Conservation (phyloP, 2,797 vertebrate genomes). For the Brachyrhaphis roseni region DNA sequence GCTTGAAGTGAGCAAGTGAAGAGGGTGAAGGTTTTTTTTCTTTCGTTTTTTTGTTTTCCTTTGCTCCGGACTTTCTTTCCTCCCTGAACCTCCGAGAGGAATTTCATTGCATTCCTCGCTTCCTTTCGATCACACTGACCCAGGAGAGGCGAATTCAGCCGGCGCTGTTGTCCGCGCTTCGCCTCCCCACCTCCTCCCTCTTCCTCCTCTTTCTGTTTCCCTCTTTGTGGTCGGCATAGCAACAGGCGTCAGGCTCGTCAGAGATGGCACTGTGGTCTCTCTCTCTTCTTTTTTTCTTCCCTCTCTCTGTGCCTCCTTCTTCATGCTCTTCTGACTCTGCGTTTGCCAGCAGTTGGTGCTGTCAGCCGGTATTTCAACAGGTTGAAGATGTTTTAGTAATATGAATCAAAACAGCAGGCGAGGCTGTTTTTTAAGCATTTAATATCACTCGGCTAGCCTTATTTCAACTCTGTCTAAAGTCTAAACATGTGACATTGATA, state of each 20-base stretch:
- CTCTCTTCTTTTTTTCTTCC: constrained; percentile 29
- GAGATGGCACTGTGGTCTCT: constrained; percentile 75
- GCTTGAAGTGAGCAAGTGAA: constrained; percentile 60
- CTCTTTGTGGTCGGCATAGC: constrained; percentile 83
- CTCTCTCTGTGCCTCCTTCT: constrained; percentile 30
- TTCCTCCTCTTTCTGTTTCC: constrained; percentile 61
- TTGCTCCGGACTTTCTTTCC: constrained; percentile 28
- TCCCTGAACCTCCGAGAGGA: constrained; percentile 58
- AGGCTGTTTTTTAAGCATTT: constrained; percentile 1
- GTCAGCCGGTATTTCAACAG: constrained; percentile 40
- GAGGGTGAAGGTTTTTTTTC: constrained; percentile 50
- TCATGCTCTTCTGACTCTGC: constrained; percentile 44
- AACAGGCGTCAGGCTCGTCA: constrained; percentile 82
- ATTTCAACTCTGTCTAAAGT: constrained; percentile 18
- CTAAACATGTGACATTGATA: neutral
- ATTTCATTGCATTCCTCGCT: constrained; percentile 62
- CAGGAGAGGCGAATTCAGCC: constrained; percentile 60
- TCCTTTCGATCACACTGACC: constrained; percentile 64
- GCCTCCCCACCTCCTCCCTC: constrained; percentile 49
- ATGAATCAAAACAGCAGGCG: neutral
- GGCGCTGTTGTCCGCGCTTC: constrained; percentile 59
- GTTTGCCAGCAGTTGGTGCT: constrained; percentile 40
- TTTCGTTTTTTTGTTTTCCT: neutral
- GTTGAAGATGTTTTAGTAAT: constrained; percentile 31
- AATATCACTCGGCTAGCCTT: neutral